phyloP scores from a whole-genome alignment of 2,797 vertebrate species.

The Mus spretus region DNA sequence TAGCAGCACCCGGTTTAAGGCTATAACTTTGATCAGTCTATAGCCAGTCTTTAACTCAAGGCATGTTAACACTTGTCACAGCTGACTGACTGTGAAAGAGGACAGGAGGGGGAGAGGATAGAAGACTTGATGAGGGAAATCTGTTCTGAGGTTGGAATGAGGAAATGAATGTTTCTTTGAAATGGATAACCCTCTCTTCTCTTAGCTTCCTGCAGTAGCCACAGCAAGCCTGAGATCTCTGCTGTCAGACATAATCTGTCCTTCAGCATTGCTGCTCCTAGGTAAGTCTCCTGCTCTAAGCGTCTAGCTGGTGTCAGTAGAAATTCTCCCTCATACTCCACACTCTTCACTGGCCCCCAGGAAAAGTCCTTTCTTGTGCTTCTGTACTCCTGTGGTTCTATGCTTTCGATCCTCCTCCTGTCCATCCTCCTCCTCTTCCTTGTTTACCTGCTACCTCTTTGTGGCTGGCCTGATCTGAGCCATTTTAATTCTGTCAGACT shows the following conservation, averaged over 20 bases:
- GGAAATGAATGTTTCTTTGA: background rate
- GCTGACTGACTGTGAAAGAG: background rate
- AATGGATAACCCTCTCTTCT: background rate
- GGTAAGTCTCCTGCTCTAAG: background rate
- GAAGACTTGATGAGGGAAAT: background rate
- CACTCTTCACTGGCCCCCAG: fast-evolving
- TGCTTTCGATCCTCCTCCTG: background rate
- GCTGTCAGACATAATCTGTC: background rate
- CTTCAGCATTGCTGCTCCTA: background rate
- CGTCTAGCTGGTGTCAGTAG: background rate
- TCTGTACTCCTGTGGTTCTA: background rate
- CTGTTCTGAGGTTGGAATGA: background rate
- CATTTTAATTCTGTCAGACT: background rate
- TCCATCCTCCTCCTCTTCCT: background rate
- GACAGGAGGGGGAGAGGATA: background rate
- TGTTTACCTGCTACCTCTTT: background rate
- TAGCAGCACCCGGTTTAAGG: background rate
- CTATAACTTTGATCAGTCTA: background rate
- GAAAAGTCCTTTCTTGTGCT: background rate
- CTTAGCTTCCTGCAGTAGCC: background rate
- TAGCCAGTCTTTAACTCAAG: background rate
- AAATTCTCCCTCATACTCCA: background rate
- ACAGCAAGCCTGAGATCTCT: background rate
- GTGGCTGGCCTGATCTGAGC: background rate
- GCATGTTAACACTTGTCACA: background rate